A percentile compares a stretch with the other conserved stretches of the same genome.
These are phyloP conservation scores for Lamprologus tigripictilis DNA, from an alignment of 2,113 vertebrate species.

Conservation along the genomic window DNA sequence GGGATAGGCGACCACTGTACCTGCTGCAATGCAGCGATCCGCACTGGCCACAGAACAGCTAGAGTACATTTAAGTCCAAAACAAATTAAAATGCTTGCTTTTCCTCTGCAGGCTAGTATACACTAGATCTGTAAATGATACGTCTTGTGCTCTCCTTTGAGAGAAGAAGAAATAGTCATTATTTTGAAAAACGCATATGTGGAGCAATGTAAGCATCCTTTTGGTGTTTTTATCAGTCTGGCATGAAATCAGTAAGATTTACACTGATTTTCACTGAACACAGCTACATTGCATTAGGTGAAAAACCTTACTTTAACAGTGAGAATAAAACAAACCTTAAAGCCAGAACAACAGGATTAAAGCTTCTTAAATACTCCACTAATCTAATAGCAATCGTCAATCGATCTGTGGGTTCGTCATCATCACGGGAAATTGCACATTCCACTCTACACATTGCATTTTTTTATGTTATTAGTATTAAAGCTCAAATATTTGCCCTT, in stretches of 20 bases:
- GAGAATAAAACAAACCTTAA: neutral
- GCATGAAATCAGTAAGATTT: neutral
- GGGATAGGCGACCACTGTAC: slow-evolving; percentile 12
- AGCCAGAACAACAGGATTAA: neutral
- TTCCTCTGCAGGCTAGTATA: neutral
- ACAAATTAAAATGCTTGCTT: neutral
- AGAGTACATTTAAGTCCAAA: neutral
- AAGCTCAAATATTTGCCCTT: neutral
- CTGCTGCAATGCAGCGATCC: neutral
- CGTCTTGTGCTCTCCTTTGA: neutral
- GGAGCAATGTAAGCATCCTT: neutral
- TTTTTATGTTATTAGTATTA: neutral
- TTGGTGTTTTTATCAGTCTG: neutral
- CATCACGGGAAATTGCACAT: neutral
- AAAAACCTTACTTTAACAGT: neutral
- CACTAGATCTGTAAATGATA: neutral
- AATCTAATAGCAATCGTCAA: neutral
- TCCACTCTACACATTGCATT: neutral
- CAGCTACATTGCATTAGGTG: neutral
- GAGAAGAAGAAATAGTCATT: neutral
- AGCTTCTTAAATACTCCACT: neutral
- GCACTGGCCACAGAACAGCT: neutral
- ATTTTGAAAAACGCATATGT: neutral
- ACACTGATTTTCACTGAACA: neutral
- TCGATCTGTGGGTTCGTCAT: neutral